A percentile compares a stretch with the other conserved stretches of the same genome.
Evolutionary conservation across 2,797 vertebrate species (phyloP).

Genomic region (Crocidura indochinensis): DNA sequence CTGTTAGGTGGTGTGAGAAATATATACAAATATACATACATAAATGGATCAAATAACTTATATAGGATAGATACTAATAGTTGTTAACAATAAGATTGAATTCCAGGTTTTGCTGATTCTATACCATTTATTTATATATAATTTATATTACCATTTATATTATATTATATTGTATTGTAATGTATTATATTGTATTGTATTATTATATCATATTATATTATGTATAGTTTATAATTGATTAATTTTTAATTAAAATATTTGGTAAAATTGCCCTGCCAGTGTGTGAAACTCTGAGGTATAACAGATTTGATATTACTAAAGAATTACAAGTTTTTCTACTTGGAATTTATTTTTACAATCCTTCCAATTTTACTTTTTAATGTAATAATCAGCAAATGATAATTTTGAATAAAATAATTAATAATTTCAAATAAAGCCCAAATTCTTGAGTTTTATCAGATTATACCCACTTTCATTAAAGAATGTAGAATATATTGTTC

Average conservation of each 20-base stretch:
- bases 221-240: too few relatives aligned
- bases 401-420: too few relatives aligned
- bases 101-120: neutral
- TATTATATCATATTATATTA: too few relatives aligned
- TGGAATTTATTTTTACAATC: constrained; percentile 2
- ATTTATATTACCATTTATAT: too few relatives aligned
- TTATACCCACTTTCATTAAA: neutral
- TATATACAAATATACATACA: neutral
- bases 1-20: neutral
- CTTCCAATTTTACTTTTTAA: constrained; percentile 6
- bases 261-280: constrained; percentile 20
- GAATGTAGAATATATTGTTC: neutral
- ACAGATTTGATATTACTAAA: constrained; percentile 21
- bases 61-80: neutral
- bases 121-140: constrained; percentile 16
- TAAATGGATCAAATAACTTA: neutral
- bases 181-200: too few relatives aligned
- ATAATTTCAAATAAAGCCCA: too few relatives aligned
- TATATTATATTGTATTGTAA: too few relatives aligned
- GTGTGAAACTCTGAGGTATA: constrained; percentile 28
- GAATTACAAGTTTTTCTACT: constrained; percentile 10
- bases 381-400: neutral
- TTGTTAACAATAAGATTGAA: constrained; percentile 1
- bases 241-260: neutral
- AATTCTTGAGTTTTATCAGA: too few relatives aligned